Percentiles rank a stretch among this genome's conserved stretches.
Evolutionary conservation across 2,888 invertebrate genomes (phyloP).

Genomic region (Thymelicus sylvestris): DNA sequence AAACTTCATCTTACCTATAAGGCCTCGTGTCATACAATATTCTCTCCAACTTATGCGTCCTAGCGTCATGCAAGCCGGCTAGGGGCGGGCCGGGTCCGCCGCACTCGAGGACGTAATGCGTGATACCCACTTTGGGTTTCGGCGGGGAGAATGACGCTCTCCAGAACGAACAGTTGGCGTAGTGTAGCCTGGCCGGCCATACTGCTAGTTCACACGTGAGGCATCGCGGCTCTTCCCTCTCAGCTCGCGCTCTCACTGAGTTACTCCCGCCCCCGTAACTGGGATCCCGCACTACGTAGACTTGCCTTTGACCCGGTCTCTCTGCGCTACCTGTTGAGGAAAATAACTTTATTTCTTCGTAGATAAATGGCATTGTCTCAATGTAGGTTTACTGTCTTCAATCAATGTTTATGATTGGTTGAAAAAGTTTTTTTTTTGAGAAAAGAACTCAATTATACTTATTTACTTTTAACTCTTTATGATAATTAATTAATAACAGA

Average conservation of each 20-base stretch:
- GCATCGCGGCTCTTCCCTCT: conserved; percentile 90
- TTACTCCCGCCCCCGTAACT: conserved; percentile 85
- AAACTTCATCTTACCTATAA: conserved; percentile 72
- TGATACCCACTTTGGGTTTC: conserved; percentile 74
- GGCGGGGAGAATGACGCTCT: conserved; percentile 89
- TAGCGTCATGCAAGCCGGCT: conserved; percentile 90
- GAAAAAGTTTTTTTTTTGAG: no score
- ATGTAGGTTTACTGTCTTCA: not conserved
- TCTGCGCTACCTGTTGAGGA: conserved; percentile 89
- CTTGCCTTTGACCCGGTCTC: conserved; percentile 93
- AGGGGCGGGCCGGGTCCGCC: conserved; percentile 96
- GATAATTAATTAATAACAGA: no score
- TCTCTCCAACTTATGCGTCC: conserved; percentile 90
- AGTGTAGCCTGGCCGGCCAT: conserved; percentile 92
- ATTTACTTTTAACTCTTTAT: no score
- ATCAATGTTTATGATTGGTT: not conserved
- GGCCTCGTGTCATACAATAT: conserved; percentile 91
- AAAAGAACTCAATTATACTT: no score
- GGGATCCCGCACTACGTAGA: conserved; percentile 93
- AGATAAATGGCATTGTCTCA: not conserved
- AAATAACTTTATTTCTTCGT: not conserved
- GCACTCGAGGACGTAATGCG: conserved; percentile 93
- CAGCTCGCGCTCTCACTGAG: conserved; percentile 75
- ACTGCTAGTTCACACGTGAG: conserved; percentile 94
- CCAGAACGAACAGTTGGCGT: conserved; percentile 95